phyloP scores from a whole-genome alignment of 2,888 invertebrate species.

The Macaria notata region DNA sequence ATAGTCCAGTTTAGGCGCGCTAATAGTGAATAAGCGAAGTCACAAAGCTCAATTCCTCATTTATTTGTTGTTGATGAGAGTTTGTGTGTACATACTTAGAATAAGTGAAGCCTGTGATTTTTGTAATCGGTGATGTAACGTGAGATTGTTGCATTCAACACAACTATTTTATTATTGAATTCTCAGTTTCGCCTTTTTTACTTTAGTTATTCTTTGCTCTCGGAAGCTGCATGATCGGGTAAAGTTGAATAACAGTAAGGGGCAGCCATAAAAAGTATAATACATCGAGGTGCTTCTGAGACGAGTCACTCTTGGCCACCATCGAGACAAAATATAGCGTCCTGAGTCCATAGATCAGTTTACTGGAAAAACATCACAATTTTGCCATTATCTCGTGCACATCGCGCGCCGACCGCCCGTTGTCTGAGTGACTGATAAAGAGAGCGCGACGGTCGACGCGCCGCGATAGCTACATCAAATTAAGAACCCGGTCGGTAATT shows the following conservation, averaged over 20 bases:
- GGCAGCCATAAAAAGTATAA: conserved; percentile 12
- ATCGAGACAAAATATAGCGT: conserved; percentile 27
- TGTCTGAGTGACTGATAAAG: conserved; percentile 70
- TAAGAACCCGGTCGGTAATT: conserved; percentile 67
- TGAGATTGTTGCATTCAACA: conserved; percentile 58
- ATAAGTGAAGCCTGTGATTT: conserved; percentile 76
- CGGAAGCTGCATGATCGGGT: too few relatives aligned
- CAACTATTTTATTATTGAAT: conserved; percentile 41
- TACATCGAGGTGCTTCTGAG: conserved; percentile 39
- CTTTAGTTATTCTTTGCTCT: too few relatives aligned
- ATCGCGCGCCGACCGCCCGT: conserved; percentile 54
- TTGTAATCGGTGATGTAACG: conserved; percentile 63
- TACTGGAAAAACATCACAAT: conserved; percentile 79
- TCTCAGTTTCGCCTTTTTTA: conserved; percentile 34
- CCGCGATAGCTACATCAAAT: conserved; percentile 56
- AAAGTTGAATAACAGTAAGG: too few relatives aligned
- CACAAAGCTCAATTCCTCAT: conserved; percentile 76
- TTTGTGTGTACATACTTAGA: conserved; percentile 79
- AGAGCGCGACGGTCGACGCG: conserved; percentile 67
- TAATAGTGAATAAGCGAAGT: conserved; percentile 62
- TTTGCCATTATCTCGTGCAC: conserved; percentile 74
- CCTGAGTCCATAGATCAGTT: conserved; percentile 42
- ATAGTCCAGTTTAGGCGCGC: conserved; percentile 55
- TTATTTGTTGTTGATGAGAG: conserved; percentile 67
- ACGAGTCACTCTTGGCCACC: conserved; percentile 7